A percentile compares a stretch with the other conserved stretches of the same genome.
Conservation (phyloP, 1,140 invertebrate species). For the Thaumetopoea pityocampa region DNA sequence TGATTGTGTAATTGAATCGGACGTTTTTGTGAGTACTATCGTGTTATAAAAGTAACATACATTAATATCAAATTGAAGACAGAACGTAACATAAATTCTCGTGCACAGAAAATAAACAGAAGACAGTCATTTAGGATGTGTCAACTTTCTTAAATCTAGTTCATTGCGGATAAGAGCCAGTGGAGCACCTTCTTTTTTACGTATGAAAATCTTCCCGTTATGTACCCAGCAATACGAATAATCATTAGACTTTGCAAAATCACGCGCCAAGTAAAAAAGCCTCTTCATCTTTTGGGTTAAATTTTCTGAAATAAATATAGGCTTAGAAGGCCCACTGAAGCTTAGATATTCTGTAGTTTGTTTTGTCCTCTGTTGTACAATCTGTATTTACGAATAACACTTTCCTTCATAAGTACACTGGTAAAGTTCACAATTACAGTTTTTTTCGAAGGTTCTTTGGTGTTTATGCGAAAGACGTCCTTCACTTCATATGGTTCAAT, state of each 20-base stretch:
- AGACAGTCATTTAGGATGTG: no score
- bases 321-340: slow-evolving; percentile 1
- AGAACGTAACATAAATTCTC: no score
- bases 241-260: background rate
- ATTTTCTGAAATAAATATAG: slow-evolving; percentile 12
- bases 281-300: slow-evolving; percentile 7
- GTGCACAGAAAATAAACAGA: no score
- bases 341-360: slow-evolving; percentile 1
- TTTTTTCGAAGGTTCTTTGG: slow-evolving; percentile 12
- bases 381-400: background rate
- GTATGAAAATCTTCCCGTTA: background rate
- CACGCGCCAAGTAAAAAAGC: slow-evolving; percentile 8
- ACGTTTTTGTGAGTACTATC: no score
- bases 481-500: slow-evolving; percentile 11
- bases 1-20: no score
- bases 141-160: no score
- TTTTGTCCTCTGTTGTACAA: background rate
- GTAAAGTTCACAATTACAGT: slow-evolving; percentile 10
- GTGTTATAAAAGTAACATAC: no score
- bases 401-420: slow-evolving; percentile 1
- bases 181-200: background rate
- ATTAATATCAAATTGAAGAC: no score
- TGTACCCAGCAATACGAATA: slow-evolving; percentile 11
- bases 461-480: slow-evolving; percentile 21
- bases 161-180: no score